Conservation (phyloP, 2,888 invertebrate genomes). For the Sipha maydis region DNA sequence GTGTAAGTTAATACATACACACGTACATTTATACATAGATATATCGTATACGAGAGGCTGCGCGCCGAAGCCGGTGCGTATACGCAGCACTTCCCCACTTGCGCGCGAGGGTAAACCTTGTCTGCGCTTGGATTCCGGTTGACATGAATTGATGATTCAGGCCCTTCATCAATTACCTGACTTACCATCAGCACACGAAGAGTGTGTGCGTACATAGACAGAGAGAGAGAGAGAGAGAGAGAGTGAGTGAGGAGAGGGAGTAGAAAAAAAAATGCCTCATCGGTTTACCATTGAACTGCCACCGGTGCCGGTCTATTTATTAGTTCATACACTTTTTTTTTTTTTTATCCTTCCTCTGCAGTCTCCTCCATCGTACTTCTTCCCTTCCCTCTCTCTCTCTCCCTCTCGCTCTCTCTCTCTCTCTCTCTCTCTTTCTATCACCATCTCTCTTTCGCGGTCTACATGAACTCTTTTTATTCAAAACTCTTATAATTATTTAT, state of each 20-base stretch:
- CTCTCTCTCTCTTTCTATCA: neutral
- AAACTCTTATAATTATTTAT: neutral
- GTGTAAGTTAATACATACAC: neutral
- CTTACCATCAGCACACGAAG: conserved; percentile 49
- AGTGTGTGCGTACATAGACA: neutral
- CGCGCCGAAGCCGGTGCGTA: neutral
- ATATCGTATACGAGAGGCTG: too few relatives aligned
- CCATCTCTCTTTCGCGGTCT: neutral
- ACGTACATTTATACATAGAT: neutral
- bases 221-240: neutral
- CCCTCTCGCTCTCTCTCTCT: neutral
- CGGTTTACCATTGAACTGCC: conserved; percentile 60
- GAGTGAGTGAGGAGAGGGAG: neutral
- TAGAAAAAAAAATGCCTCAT: conserved; percentile 51
- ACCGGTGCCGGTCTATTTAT: conserved; percentile 61
- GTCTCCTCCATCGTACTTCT: neutral
- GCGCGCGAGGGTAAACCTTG: conserved; percentile 34
- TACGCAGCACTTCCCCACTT: neutral
- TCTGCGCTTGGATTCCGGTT: conserved; percentile 49
- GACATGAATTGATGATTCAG: conserved; percentile 62
- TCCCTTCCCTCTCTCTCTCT: neutral
- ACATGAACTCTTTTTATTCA: conserved; percentile 43
- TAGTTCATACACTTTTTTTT: conserved; percentile 50
- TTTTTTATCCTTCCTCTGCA: neutral
- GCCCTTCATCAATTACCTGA: conserved; percentile 62